Conservation (phyloP, 1,140 invertebrate genomes). For the Cyphomyrmex costatus region DNA sequence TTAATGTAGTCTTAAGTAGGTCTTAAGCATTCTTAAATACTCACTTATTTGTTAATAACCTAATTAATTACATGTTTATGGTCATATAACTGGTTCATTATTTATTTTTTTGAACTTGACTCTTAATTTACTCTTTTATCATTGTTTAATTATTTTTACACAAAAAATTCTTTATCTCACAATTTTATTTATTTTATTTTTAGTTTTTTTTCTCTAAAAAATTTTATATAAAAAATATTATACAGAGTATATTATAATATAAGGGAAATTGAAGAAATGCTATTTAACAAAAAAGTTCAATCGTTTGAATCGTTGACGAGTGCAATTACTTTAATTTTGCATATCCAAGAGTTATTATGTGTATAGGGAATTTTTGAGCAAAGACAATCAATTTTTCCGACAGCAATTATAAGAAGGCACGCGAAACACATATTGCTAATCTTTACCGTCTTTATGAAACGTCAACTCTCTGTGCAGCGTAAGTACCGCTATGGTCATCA, state of each 20-base stretch:
- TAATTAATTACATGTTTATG: no score
- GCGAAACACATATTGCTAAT: background rate
- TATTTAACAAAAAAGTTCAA: background rate
- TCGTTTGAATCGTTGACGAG: background rate
- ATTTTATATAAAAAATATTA: background rate
- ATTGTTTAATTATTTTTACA: no score
- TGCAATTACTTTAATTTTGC: background rate
- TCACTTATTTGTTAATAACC: no score
- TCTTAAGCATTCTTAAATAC: no score
- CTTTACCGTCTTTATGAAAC: constrained; percentile 14
- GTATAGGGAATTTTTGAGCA: background rate
- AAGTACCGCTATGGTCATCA: constrained; percentile 24
- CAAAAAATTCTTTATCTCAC: no score
- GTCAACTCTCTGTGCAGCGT: background rate
- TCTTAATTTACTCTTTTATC: no score
- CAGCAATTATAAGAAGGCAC: background rate
- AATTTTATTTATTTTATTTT: no score
- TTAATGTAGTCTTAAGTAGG: no score
- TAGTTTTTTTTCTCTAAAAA: background rate
- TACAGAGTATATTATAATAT: background rate
- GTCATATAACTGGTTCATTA: no score
- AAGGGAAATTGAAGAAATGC: background rate
- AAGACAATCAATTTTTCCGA: constrained; percentile 11
- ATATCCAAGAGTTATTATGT: background rate
- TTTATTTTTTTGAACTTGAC: no score